These are phyloP conservation scores for Alouatta palliata DNA, from an alignment of 2,113 vertebrate species.

Conservation along the genomic window DNA sequence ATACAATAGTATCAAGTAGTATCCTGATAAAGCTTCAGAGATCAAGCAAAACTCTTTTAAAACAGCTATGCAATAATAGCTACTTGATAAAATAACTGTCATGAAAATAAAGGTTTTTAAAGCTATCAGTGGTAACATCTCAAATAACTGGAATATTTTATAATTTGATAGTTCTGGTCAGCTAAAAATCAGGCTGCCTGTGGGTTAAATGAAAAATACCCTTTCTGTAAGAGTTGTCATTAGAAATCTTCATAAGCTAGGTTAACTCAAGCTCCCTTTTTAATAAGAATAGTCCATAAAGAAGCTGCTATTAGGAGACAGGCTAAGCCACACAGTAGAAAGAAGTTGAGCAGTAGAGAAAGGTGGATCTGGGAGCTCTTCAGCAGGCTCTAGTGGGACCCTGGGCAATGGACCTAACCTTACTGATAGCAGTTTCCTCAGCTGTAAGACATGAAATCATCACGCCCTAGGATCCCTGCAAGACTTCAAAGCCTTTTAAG, in stretches of 20 bases:
- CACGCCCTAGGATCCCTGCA: neutral
- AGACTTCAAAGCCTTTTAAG: neutral
- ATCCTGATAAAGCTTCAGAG: neutral
- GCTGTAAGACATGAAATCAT: neutral
- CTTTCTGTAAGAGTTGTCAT: neutral
- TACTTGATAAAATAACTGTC: neutral
- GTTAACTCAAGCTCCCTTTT: neutral
- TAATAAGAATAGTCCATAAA: neutral
- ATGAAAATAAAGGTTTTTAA: neutral
- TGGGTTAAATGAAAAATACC: neutral
- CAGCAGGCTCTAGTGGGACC: neutral
- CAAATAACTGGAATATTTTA: neutral
- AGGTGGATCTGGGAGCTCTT: neutral
- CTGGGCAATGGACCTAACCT: neutral
- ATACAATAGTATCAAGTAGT: neutral
- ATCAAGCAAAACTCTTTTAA: neutral
- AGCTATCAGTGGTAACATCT: neutral
- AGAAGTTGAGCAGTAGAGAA: neutral
- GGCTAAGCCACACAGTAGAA: neutral
- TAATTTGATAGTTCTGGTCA: neutral
- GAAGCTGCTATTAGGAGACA: neutral
- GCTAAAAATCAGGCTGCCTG: neutral
- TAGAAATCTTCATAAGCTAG: neutral
- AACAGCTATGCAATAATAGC: neutral
- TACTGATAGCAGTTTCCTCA: neutral